Base-by-base conservation (phyloP, 2,797 vertebrate species). In the Chlorospingus semifuscus region DNA sequence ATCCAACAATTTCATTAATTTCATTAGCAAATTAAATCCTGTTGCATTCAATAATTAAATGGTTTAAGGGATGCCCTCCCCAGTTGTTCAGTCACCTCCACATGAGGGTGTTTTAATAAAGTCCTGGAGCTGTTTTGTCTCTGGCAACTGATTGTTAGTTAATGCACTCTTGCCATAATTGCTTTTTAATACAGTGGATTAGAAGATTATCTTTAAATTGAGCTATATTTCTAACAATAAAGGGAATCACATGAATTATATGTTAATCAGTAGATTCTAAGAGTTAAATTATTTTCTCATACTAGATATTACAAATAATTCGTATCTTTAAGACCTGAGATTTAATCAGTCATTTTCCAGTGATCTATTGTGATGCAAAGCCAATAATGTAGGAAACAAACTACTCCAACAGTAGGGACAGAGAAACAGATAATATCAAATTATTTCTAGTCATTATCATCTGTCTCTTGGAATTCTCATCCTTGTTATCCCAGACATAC, bases 141-240 rank as follows among this genome's bases (percentile, higher is more conserved):
- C 87, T 78, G 64, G 32, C 83, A 74, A 8, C 64, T 53, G 64
- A 76, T 78, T 90, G 83, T 53, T 86, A 69, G 65, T 89, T 93
- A 97, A 92, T 83, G 60, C 46, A 29, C 52, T 94, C 66, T 60
- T 82, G 39, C 55, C 36, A 63, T 94, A 87, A 94, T 93, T 93
- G 79, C 64, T 85, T 94, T 95, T 92, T 84, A 96, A 94, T 87
- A 71, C 55, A 84, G 42, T 17, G n/a, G 84, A 94, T 96, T 91
- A 93, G 74, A 87, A 89, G 46, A 91, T 96, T 89, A 79, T 82
- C 69, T 93, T 90, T 65, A 94, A 82, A 88, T 85, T 72, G 80
- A 91, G 93, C 52, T 61, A 24, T 57, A 81, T 93, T 95, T 94
- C 60, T 52, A 94, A 71, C 72, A 93, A 63, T 76, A 77, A 63